Evolutionary conservation across 2,113 vertebrate species (phyloP), one percentile per base, ranked within the genome.

Genomic region (Lota lota): DNA sequence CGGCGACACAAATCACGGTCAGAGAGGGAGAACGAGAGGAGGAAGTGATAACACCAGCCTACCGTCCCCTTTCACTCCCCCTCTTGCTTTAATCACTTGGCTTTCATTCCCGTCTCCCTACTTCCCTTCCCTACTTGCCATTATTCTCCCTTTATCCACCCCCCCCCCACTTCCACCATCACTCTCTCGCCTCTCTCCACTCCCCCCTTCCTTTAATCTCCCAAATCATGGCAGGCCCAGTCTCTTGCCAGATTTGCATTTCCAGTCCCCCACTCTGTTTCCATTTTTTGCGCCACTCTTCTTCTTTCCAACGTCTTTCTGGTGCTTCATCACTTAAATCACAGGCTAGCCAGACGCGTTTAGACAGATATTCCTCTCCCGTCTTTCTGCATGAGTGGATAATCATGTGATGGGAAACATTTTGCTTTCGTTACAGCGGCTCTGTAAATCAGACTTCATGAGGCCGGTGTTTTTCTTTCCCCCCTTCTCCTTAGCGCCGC

Each of bases 1-100:
- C 69, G 4, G 86, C 82, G 72, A 79, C 84, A 85, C 79, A 72
- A 84, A 88, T 85, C 82, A 79, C 75, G 74, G 72, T 82, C 81
- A 78, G 47, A 64, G 64, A 73, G 67, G 78, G 53, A 56, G 53
- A 56, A 14, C 10, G 53, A 56, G 53, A n/a, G 53, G 53, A 56
- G 53, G 18, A n/a, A 18, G 79, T 82, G 83, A 88, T 85, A 81
- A 72, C 50, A 58, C 74, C 72, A 73, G 76, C 74, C 69, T 72
- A 73, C 79, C 70, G 78, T 83, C 80, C 53, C 67, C 62, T 59
- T 69, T 57, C 67, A 50, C 40, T 72, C 69, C 66, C 67, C 70
- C 50, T 28, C 57, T 68, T 33, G 21, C 33, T 64, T 66, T 67
- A 70, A 79, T 79, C 71, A 83, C 72, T 74, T 47, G 74, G 73